Base-by-base conservation (phyloP, 2,797 vertebrate genomes). In the Sarcophilus harrisii region DNA sequence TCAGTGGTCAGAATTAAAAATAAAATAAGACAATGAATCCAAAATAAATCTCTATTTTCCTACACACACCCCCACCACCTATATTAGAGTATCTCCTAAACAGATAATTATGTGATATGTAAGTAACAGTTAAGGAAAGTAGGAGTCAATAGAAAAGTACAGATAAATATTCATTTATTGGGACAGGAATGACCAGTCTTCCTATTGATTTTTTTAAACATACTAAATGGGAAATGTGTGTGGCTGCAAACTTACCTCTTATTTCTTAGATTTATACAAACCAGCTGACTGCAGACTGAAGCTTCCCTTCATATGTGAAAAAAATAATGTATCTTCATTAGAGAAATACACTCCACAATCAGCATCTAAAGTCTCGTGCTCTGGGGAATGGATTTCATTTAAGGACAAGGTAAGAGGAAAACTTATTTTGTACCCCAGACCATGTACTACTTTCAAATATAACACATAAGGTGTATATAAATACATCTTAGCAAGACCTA, bases 251-350 rank as follows among this genome's bases (percentile, higher is more conserved):
- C 11, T 52, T 91, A 4, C 49, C 95, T 97, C 93, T 97, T 21
- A 27, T n/a, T 95, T 14, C 95, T 97, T 98, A 99, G 99, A 98
- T 60, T 98, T 97, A 95, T 90, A 54, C 91, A 97, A 96, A 93
- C 96, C 97, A 57, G 89, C 98, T 81, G 98, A 98, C 96, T 99
- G 99, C 97, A 98, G 96, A 0, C 89, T 96, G 95, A 99, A 98
- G 45, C 98, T 99, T 94, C 98, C 99, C 0, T 99, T 99, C 97
- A 98, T 99, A 97, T 99, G 99, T 97, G 99, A 99, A 98, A 99
- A 98, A 96, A 96, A 99, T 91, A 99, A 99, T 94, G 87, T 98
- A 62, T 99, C 99, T 10, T 98, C 99, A 52, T 98, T 99, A 93
- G 99, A 99, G 98, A 99, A 94, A 73, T 98, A 98, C 0, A 98